Base-by-base conservation (phyloP, 2,888 invertebrate genomes). In the Deladenus siricidicola region DNA sequence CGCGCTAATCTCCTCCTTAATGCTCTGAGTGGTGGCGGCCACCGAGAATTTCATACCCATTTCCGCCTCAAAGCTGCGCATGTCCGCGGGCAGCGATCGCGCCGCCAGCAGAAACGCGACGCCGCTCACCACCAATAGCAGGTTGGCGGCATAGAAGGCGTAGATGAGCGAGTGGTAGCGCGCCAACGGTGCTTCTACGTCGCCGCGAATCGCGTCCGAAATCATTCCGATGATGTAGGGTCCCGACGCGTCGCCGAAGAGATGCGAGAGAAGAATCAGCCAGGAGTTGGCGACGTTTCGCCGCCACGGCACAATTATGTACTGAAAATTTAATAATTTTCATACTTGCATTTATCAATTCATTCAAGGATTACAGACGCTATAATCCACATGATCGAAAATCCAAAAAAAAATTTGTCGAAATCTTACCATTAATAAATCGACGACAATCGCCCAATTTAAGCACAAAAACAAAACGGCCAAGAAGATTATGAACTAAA, bases 401-500 rank as follows among this genome's bases (percentile, higher is more conserved):
- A 47, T 6, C 6, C 6, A 34, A 34, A 34, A 34, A 34, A 21
- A 4, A 58, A 28, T 21, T n/a, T 19, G 19, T 3, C 30, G 29
- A 48, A 59, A 42, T 44, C 44, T 65, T 53, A 73, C 73, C 70
- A 79, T 53, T 4, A 78, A 83, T 75, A 99, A 92, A 81, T 99
- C 98, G 61, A 94, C 92, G 65, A 96, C 92, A 78, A 98, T 87
- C 23, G 96, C 88, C 98, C 98, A 98, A 80, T 93, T 94, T 70
- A 96, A 84, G 83, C 94, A 96, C 76, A 98, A 84, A 62, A 89
- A 85, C 6, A 80, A 79, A 65, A 83, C 80, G 19, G 80, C 80
- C 42, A 83, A 65, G 70, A 83, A 83, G 63, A 84, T 80, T 51
- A 80, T 68, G 17, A 79, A 74, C 82, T 83, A 74, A 56, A 49